Conservation (phyloP, 2,888 invertebrate genomes). For the Barypeithes pellucidus region DNA sequence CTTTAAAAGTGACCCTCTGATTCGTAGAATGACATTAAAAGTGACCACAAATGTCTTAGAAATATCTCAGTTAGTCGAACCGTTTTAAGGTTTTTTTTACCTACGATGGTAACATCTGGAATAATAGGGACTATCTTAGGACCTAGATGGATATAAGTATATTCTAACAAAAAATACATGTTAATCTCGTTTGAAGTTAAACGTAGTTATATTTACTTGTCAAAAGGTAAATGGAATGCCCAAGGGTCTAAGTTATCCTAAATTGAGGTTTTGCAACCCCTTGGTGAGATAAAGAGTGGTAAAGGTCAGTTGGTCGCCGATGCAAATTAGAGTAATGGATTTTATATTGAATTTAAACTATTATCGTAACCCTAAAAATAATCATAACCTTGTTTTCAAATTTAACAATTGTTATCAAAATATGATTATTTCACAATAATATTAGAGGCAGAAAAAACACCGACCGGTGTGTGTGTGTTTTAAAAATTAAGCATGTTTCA, state of each 20-base stretch:
- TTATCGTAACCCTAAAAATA: no score
- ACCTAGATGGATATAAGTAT: conserved; percentile 10
- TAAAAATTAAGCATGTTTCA: conserved; percentile 16
- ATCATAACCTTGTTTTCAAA: no score
- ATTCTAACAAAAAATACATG: conserved; percentile 22
- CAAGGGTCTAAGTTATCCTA: no score
- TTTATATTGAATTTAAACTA: no score
- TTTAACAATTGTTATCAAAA: neutral
- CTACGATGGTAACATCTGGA: conserved; percentile 34
- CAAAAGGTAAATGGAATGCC: neutral
- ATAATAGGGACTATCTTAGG: conserved; percentile 26
- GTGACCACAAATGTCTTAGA: conserved; percentile 46
- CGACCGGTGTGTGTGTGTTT: neutral
- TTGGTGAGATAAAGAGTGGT: no score
- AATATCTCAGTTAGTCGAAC: conserved; percentile 38
- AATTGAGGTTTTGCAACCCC: no score
- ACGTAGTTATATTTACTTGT: conserved; percentile 11
- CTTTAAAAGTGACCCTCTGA: conserved; percentile 39
- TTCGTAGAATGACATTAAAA: conserved; percentile 47
- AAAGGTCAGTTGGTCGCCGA: no score
- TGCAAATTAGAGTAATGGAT: no score
- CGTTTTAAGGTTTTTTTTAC: conserved; percentile 35
- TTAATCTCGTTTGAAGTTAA: conserved; percentile 25
- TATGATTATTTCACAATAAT: neutral
- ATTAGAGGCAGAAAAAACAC: neutral